phyloP scores from a whole-genome alignment of 2,888 invertebrate genomes.

The Protophormia terraenovae region DNA sequence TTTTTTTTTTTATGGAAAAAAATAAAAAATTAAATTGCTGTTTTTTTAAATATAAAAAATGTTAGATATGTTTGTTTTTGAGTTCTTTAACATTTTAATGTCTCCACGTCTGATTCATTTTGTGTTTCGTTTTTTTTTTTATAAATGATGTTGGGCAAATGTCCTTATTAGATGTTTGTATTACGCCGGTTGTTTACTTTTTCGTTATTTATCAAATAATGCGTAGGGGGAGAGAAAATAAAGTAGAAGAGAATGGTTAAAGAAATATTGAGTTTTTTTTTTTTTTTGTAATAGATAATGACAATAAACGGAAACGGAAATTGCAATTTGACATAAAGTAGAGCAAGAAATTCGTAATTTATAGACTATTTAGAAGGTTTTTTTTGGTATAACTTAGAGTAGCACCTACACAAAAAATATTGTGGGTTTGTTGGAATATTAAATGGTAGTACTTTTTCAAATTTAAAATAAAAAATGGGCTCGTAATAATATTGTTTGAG shows the following conservation, averaged over 20 bases:
- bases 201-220: conserved; percentile 33
- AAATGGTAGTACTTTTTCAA: too few species aligned
- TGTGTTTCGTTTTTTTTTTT: not conserved
- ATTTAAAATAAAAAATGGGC: too few species aligned
- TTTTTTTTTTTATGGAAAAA: too few species aligned
- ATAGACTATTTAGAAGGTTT: not conserved
- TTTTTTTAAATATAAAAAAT: not conserved
- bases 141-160: conserved; percentile 38
- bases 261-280: conserved; percentile 53
- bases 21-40: conserved; percentile 2
- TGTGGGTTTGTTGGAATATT: too few species aligned
- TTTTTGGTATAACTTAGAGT: not conserved
- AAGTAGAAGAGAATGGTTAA: not conserved
- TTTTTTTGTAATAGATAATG: conserved; percentile 40
- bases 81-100: conserved; percentile 7
- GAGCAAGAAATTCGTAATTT: conserved; percentile 31
- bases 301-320: conserved; percentile 55
- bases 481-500: too few species aligned
- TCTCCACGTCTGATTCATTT: too few species aligned
- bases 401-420: too few species aligned
- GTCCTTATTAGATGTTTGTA: conserved; percentile 15
- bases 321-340: conserved; percentile 62
- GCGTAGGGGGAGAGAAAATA: not conserved
- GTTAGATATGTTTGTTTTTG: not conserved
- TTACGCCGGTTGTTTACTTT: conserved; percentile 4